phyloP scores from a whole-genome alignment of 2,113 vertebrate species.

The Salvator merianae region DNA sequence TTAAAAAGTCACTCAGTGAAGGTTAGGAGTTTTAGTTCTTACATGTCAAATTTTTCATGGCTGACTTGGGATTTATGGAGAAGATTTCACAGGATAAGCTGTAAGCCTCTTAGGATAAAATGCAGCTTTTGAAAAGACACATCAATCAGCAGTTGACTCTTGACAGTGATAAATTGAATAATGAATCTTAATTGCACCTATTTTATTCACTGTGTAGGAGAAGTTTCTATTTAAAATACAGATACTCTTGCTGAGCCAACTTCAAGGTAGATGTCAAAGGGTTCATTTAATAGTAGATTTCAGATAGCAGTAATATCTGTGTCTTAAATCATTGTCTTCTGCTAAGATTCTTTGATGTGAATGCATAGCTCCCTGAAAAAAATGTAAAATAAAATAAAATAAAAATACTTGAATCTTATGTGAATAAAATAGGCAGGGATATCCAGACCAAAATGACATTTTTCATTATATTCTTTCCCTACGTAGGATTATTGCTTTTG shows the following conservation, averaged over 20 bases:
- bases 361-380: neutral
- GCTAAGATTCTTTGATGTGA: conserved; percentile 9
- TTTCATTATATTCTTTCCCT: neutral
- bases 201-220: conserved; percentile 22
- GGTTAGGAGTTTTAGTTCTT: neutral
- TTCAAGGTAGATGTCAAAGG: conserved; percentile 20
- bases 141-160: conserved; percentile 13
- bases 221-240: conserved; percentile 1
- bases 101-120: neutral
- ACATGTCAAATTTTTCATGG: neutral
- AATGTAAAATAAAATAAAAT: too few species aligned
- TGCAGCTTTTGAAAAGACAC: conserved; percentile 9
- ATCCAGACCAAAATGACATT: neutral
- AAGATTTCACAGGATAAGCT: conserved; percentile 12
- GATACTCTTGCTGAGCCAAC: neutral
- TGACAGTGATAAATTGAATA: conserved; percentile 25
- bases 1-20: neutral
- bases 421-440: neutral
- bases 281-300: neutral
- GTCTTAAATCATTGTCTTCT: conserved; percentile 19
- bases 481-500: too few species aligned
- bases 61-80: conserved; percentile 10
- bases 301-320: neutral
- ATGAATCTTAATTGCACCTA: conserved; percentile 18
- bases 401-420: neutral